A percentile compares a stretch with the other conserved stretches of the same genome.
Conservation (phyloP, 35 echinoderm and acorn worm genomes). For the Lytechinus pictus region DNA sequence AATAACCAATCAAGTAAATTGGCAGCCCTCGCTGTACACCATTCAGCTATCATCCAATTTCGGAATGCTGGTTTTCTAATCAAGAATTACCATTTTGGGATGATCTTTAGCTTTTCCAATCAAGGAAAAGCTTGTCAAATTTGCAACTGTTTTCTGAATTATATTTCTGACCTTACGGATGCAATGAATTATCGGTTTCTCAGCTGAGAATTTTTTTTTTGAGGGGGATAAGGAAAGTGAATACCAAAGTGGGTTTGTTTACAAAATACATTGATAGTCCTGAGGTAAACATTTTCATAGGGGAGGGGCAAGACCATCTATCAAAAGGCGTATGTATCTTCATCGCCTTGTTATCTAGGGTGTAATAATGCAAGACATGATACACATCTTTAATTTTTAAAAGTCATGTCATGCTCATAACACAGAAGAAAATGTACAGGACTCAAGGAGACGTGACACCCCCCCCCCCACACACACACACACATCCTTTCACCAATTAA, state of each 20-base stretch:
- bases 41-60: background rate
- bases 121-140: background rate
- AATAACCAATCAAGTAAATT: background rate
- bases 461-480: no score
- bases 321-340: no score
- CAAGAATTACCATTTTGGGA: background rate
- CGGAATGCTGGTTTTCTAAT: background rate
- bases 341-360: no score
- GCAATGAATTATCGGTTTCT: background rate
- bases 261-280: background rate
- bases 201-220: background rate
- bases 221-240: background rate
- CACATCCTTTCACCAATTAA: no score
- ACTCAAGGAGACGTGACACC: no score
- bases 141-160: background rate
- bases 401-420: no score
- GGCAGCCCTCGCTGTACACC: background rate
- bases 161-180: background rate
- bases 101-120: background rate
- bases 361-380: no score
- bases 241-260: background rate
- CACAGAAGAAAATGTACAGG: no score
- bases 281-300: no score
- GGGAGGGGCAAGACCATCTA: no score
- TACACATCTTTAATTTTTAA: no score